A percentile compares a stretch with the other conserved stretches of the same genome.
phyloP scores from a whole-genome alignment of 1,140 invertebrate genomes.

The Aphelenchoides fujianensis region DNA sequence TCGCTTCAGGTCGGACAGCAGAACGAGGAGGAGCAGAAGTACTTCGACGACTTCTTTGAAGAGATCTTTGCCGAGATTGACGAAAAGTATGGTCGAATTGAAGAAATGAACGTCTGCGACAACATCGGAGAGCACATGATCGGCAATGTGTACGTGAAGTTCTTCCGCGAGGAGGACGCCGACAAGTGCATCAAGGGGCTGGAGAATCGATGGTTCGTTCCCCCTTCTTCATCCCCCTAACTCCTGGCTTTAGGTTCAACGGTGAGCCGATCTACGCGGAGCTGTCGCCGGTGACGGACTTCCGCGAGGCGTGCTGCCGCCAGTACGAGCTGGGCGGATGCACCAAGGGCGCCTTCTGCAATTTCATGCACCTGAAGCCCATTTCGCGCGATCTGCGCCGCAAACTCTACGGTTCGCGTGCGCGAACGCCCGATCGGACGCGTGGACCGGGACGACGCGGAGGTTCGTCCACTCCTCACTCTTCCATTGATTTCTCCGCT shows the following conservation, averaged over 20 bases:
- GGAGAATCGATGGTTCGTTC: slow-evolving; percentile 82
- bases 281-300: slow-evolving; percentile 95
- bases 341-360: slow-evolving; percentile 94
- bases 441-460: slow-evolving; percentile 24
- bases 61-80: slow-evolving; percentile 97
- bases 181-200: slow-evolving; percentile 92
- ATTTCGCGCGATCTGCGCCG: slow-evolving; percentile 67
- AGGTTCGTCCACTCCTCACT: too few species aligned
- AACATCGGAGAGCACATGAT: slow-evolving; percentile 91
- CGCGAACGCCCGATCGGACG: slow-evolving; percentile 44
- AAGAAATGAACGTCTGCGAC: slow-evolving; percentile 99
- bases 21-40: slow-evolving; percentile 92
- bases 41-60: slow-evolving; percentile 98
- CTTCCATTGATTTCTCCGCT: too few species aligned
- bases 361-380: slow-evolving; percentile 99
- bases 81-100: slow-evolving; percentile 93
- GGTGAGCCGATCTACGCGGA: slow-evolving; percentile 96
- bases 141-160: slow-evolving; percentile 68
- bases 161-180: slow-evolving; percentile 94
- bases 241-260: slow-evolving; percentile 71
- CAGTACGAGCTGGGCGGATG: slow-evolving; percentile 99
- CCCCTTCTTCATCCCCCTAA: slow-evolving; percentile 7
- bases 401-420: slow-evolving; percentile 48
- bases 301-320: slow-evolving; percentile 96
- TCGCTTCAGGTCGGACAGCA: slow-evolving; percentile 28